Evolutionary conservation across 2,797 vertebrate genomes (phyloP), one percentile per base, ranked within the genome.

Genomic region (Molossus molossus): DNA sequence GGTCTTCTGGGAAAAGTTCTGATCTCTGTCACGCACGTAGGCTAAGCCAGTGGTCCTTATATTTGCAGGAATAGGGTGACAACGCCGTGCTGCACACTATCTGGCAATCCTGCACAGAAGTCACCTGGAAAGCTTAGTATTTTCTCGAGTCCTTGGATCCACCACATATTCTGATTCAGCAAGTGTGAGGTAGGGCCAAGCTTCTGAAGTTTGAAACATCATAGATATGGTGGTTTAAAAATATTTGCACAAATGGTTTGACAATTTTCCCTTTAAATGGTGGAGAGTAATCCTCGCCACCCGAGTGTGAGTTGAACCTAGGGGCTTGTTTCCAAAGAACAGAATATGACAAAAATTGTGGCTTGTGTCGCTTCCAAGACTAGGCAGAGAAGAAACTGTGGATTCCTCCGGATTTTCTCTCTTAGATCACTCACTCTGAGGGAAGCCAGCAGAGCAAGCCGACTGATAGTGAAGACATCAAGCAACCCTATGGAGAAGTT

Each of bases 231-330:
- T 67, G 55, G 58, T 86, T 82, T 85, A 70, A 82, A 93, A 70
- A 33, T 58, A 45, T 50, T 73, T 64, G 27, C 57, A n/a, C 58
- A 45, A 58, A 70, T 57, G 70, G 48, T 94, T 57, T 58, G 29
- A 92, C 86, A 86, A 76, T 37, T 14, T 1, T 90, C 25, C 65
- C 45, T 87, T 45, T 81, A 15, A 90, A 90, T 81, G 45, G 29
- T 17, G 1, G 25, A 65, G 50, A 64, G 25, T n/a, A 79, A 73
- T 64, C 3, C 21, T 15, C 18, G 83, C 55, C 20, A 37, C 12
- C 53, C 53, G 13, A 62, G n/a, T 79, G 15, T 50, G 57, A 92
- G 11, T 10, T 87, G 76, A 67, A 90, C 0, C 23, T 29, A 60
- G 65, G 72, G 75, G 58, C 60, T 84, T 40, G 55, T 17, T 77